phyloP scores from a whole-genome alignment of 1,140 invertebrate species.

The Ganaspis sp. region DNA sequence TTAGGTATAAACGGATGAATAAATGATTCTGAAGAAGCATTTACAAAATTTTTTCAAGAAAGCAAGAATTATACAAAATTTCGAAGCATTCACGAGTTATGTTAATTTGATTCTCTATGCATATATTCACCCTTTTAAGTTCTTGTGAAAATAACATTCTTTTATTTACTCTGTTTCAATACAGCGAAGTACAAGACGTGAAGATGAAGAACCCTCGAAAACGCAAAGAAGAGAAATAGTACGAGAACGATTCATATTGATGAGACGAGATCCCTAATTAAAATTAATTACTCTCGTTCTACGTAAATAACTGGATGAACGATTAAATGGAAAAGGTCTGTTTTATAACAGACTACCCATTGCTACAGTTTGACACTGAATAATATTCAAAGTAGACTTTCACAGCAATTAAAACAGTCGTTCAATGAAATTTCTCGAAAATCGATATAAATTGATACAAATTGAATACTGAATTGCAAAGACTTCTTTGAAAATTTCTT shows the following conservation, averaged over 20 bases:
- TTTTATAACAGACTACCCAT: slow-evolving; percentile 15
- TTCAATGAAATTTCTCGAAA: background rate
- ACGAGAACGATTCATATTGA: slow-evolving; percentile 19
- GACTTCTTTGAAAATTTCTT: no score
- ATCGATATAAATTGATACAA: background rate
- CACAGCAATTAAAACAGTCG: background rate
- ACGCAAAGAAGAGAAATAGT: background rate
- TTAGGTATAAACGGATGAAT: no score
- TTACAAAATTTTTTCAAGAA: no score
- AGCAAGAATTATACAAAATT: no score
- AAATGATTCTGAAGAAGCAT: no score
- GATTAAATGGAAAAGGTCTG: slow-evolving; percentile 18
- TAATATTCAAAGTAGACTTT: background rate
- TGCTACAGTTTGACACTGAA: slow-evolving; percentile 12
- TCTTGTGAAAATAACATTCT: background rate
- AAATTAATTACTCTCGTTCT: slow-evolving; percentile 23
- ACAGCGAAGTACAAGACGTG: background rate
- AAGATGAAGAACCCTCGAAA: slow-evolving; percentile 10
- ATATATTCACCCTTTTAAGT: background rate
- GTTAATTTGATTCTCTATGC: no score
- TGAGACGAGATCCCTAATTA: slow-evolving; percentile 26
- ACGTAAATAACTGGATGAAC: slow-evolving; percentile 21
- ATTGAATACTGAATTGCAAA: no score
- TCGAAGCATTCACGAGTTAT: background rate
- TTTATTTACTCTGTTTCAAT: slow-evolving; percentile 1